A percentile compares a stretch with the other conserved stretches of the same genome.
Evolutionary conservation across 2,113 vertebrate genomes (phyloP).

Genomic region (Paedocypris sp.): DNA sequence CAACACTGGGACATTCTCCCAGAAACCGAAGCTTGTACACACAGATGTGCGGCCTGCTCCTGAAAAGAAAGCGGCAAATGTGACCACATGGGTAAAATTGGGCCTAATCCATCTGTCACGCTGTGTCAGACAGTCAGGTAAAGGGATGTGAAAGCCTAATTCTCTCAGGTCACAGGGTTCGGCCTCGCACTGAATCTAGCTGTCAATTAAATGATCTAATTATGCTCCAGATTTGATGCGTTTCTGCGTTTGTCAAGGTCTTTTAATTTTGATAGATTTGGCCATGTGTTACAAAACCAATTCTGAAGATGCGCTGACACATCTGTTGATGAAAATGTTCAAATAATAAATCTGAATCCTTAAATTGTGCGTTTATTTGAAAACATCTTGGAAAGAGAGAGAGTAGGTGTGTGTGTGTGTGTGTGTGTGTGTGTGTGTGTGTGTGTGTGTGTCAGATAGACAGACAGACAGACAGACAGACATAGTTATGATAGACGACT

Average conservation of each 20-base stretch:
- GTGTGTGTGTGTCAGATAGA: too few relatives aligned
- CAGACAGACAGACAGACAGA: too few relatives aligned
- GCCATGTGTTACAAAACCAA: not conserved
- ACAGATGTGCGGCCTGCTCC: slow-evolving; percentile 23
- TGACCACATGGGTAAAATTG: slow-evolving; percentile 22
- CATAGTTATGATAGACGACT: too few relatives aligned
- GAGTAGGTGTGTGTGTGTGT: too few relatives aligned
- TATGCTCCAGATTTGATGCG: slow-evolving; percentile 36
- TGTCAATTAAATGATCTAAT: slow-evolving; percentile 50
- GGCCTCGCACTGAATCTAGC: slow-evolving; percentile 41
- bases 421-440: too few relatives aligned
- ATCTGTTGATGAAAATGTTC: not conserved
- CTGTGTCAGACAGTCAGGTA: slow-evolving; percentile 37
- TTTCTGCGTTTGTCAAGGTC: slow-evolving; percentile 52
- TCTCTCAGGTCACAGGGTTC: slow-evolving; percentile 42
- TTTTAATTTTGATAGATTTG: slow-evolving; percentile 41
- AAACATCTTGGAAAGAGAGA: too few relatives aligned
- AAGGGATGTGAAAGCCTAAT: slow-evolving; percentile 47
- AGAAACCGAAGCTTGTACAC: slow-evolving; percentile 13
- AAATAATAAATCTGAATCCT: not conserved
- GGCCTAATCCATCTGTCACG: slow-evolving; percentile 40
- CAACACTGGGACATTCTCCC: not conserved
- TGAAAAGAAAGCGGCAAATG: slow-evolving; percentile 15
- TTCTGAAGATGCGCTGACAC: not conserved
- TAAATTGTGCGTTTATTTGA: too few relatives aligned